Evolutionary conservation across 1,140 invertebrate species (phyloP), one percentile per base, ranked within the genome.

Genomic region (Leptinotarsa lineolata): DNA sequence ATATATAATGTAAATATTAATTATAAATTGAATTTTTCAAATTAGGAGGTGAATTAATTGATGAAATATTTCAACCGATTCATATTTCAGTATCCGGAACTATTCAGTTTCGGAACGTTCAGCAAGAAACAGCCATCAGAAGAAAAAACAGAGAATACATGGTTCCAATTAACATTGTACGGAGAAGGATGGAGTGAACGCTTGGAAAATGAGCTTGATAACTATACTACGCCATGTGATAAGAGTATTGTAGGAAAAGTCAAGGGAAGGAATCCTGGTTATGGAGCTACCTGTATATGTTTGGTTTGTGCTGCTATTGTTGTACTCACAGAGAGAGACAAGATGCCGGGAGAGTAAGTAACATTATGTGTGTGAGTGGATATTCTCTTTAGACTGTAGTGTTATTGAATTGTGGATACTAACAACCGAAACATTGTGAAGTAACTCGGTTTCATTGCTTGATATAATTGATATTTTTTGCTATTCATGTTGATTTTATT

Each of bases 111-210:
- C 71, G 95, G 95, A 4, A 79, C 87, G 5, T 87, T 92, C 5
- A 91, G 89, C 18, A 89, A 88, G 61, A 87, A 91, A 68, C 92
- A 91, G 11, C 92, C 94, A 16, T 86, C 86, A 6, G 88, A 89
- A 68, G 88, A 91, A 68, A 83, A 83, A 0, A 87, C 92, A 82
- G 86, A 93, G 67, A 88, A 88, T 1, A 83, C 86, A 0, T 84
- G 85, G 39, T 95, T 95, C 78, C 87, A 85, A 12, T 85, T 95
- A 73, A 91, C 88, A 24, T 88, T 97, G 72, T 86, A 91, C 79
- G 94, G 92, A 0, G 83, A 88, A 63, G 96, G 96, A 0, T 97
- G 95, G 93, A 88, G 88, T 72, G 75, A 86, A 11, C 88, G 91
- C 74, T 84, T 87, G 24, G 86, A 86, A 1, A 90, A 91, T 79